Percentiles rank a stretch among this genome's conserved stretches.
Conservation (phyloP, 2,888 invertebrate species). For the Camptogramma bilineatum region DNA sequence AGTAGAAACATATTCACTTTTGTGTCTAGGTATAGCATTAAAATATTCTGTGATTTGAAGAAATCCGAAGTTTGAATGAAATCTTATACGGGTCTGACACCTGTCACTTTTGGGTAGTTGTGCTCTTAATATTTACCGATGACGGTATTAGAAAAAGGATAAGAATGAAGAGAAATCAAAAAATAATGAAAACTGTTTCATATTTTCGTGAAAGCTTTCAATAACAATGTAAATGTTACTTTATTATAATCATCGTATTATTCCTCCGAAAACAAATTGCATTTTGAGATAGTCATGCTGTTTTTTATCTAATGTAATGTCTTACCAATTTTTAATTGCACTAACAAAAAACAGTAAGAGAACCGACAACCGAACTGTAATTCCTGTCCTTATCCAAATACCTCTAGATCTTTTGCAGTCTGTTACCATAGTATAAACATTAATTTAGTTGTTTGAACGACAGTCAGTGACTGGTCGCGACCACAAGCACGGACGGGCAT, state of each 20-base stretch:
- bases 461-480: slow-evolving; percentile 16
- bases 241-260: too few species aligned
- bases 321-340: too few species aligned
- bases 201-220: too few species aligned
- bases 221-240: too few species aligned
- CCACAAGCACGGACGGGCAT: slow-evolving; percentile 33
- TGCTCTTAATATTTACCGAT: slow-evolving; percentile 25
- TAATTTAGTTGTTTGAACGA: slow-evolving; percentile 21
- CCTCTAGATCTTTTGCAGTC: not conserved
- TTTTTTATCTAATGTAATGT: too few species aligned
- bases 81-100: slow-evolving; percentile 24
- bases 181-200: not conserved
- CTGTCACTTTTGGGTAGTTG: slow-evolving; percentile 22
- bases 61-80: not conserved
- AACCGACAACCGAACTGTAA: not conserved
- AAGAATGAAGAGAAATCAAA: not conserved
- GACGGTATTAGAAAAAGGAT: slow-evolving; percentile 18
- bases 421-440: slow-evolving; percentile 2
- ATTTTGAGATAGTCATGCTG: too few species aligned
- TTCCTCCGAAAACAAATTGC: too few species aligned
- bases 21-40: too few species aligned
- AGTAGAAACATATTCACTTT: not conserved
- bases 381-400: not conserved
- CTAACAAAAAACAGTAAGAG: not conserved
- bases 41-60: not conserved